These are phyloP conservation scores for Apogon talboti DNA, from an alignment of 2,797 vertebrate species.

Conservation along the genomic window DNA sequence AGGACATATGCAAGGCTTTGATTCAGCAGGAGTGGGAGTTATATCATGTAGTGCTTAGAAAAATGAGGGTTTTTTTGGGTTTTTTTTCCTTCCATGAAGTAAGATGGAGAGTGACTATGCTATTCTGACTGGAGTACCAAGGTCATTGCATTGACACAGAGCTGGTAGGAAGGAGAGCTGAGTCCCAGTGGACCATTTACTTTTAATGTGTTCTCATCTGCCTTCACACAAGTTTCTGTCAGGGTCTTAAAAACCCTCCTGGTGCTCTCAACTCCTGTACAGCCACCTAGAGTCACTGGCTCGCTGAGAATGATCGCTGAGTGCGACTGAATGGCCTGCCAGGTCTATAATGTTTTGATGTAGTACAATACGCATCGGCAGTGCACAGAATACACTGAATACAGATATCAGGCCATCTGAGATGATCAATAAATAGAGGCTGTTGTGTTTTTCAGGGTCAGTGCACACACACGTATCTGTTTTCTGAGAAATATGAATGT, in stretches of 20 bases:
- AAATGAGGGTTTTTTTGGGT: conserved; percentile 41
- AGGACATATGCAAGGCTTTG: background rate
- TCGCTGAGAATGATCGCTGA: conserved; percentile 49
- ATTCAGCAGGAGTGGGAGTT: conserved; percentile 37
- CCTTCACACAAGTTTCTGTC: conserved; percentile 61
- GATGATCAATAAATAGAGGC: conserved; percentile 61
- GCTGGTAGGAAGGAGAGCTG: conserved; percentile 54
- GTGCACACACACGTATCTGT: conserved; percentile 25
- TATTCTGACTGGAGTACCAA: conserved; percentile 64
- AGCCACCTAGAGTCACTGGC: conserved; percentile 39
- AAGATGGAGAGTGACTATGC: conserved; percentile 51
- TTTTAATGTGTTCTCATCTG: conserved; percentile 76
- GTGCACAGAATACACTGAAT: conserved; percentile 41
- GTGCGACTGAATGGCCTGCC: conserved; percentile 41
- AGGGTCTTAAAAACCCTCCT: conserved; percentile 44
- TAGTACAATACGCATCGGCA: conserved; percentile 38
- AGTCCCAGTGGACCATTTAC: conserved; percentile 70
- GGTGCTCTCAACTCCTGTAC: conserved; percentile 17
- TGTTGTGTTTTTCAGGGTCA: conserved; percentile 27
- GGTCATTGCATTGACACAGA: conserved; percentile 68
- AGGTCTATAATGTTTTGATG: conserved; percentile 60
- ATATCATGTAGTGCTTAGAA: conserved; percentile 43
- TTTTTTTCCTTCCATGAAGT: conserved; percentile 13
- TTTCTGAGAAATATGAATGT: conserved; percentile 43
- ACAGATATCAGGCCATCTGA: conserved; percentile 59